Evolutionary conservation across 2,113 vertebrate species (phyloP), one percentile per base, ranked within the genome.

Genomic region (Procavia capensis): DNA sequence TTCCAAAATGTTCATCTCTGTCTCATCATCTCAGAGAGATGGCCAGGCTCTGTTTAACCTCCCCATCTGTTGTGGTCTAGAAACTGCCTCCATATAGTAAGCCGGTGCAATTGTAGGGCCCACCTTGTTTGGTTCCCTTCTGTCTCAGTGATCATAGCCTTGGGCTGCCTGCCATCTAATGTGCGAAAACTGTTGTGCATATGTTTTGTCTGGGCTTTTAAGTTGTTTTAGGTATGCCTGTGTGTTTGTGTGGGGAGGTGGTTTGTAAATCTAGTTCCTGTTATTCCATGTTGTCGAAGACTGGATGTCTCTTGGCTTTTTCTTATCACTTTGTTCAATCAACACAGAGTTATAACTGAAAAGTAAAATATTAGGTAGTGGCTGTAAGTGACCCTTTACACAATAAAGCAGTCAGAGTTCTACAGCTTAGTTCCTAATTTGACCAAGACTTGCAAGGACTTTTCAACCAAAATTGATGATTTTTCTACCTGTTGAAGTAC

Each of bases 181-280:
- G 47, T 64, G 36, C 74, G 59, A 88, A 74, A 66, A 87, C 20
- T 31, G 24, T 25, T 63, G 59, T 61, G 63, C 10, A 20, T 70
- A 2, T 11, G 6, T 66, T 45, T 66, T 80, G 36, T 50, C 14
- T 88, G 34, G 5, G 22, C 64, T 86, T 84, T 43, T n/a, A 59
- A n/a, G 47, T 76, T 75, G 14, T 86, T 80, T 84, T 79, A 88
- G 45, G 34, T 22, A 4, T n/a, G 13, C 47, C 7, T 6, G 9
- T 4, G 50, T 54, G 11, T 13, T 11, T 13, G 14, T 13, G 29
- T 54, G 45, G 10, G n/a, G n/a, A n/a, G n/a, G n/a, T n/a, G n/a
- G n/a, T n/a, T n/a, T n/a, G 29, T 88, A 74, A 84, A 83, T 91
- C 82, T 95, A 27, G 83, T 54, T 24, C 39, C n/a, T 76, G 22